phyloP scores from a whole-genome alignment of 2,113 vertebrate genomes.

The Platycercus adscitus region DNA sequence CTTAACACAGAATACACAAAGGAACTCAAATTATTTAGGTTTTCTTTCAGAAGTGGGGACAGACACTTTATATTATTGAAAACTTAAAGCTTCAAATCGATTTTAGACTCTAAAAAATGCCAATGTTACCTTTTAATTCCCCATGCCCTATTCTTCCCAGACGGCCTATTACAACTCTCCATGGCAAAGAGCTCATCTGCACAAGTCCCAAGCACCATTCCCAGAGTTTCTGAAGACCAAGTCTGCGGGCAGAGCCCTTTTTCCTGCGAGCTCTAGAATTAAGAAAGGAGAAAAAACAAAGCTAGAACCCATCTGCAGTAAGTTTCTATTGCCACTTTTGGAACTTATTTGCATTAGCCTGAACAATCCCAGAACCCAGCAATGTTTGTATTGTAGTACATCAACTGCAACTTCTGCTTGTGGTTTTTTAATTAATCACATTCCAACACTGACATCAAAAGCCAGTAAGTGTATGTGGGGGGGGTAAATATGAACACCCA shows the following conservation, averaged over 20 bases:
- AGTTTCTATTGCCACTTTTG: not conserved
- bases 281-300: not conserved
- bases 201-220: constrained; percentile 97
- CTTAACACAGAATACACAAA: not conserved
- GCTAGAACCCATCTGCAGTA: not conserved
- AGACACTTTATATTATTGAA: not conserved
- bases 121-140: constrained; percentile 90
- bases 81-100: not conserved
- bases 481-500: not conserved
- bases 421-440: not conserved
- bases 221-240: constrained; percentile 97
- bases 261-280: constrained; percentile 90
- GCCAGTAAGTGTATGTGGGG: not conserved
- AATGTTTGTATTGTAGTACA: rapidly evolving
- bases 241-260: constrained; percentile 96
- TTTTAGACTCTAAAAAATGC: not conserved
- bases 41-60: not conserved
- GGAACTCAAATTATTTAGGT: not conserved
- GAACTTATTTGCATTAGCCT: not conserved
- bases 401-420: not conserved
- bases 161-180: constrained; percentile 98
- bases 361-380: not conserved
- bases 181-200: constrained; percentile 97
- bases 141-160: constrained; percentile 96
- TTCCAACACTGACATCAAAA: not conserved